Base-by-base conservation (phyloP, 2,888 invertebrate species). In the Heliconius ismenius region DNA sequence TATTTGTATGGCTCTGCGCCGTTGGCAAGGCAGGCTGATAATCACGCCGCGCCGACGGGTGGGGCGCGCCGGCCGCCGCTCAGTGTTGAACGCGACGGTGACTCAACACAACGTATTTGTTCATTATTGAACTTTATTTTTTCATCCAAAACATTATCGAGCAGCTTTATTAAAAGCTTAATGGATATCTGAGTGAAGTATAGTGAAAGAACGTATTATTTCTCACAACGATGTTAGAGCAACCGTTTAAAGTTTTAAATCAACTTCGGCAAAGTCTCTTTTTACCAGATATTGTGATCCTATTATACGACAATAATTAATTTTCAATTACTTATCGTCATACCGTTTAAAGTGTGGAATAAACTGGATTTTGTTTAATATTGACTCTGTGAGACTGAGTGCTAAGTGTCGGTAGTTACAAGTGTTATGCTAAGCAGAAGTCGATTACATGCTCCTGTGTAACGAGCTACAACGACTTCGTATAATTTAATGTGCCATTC, bases 231-330 rank as follows among this genome's bases (percentile, higher is more conserved):
- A 93, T 93, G 93, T 88, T 90, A 90, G 88, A 89, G 86, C 91
- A 87, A 91, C 89, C 90, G 88, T 89, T 89, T 81, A 90, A 90
- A 88, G 89, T 90, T 89, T 91, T 89, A 81, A 91, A 91, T 87
- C 86, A 89, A 84, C 86, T 89, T 82, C 92, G 91, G 60, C 88
- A 90, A 83, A 89, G 89, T 89, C 87, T 90, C 69, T 83, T 90
- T 79, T 87, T 92, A 83, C 91, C 90, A 78, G 91, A 93, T 86
- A 90, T 88, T 82, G 87, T 93, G 86, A 93, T 94, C 85, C 91
- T 94, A 79, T 88, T 94, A 83, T 94, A 94, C 88, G 93, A 94
- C 89, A 88, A 90, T 83, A 91, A 93, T 89, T 93, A 92, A 79
- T 80, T 76, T 65, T 68, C 39, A 72, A 73, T 72, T 74, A 43